Evolutionary conservation across 2,888 invertebrate genomes (phyloP).

Genomic region (Nebria brevicollis): DNA sequence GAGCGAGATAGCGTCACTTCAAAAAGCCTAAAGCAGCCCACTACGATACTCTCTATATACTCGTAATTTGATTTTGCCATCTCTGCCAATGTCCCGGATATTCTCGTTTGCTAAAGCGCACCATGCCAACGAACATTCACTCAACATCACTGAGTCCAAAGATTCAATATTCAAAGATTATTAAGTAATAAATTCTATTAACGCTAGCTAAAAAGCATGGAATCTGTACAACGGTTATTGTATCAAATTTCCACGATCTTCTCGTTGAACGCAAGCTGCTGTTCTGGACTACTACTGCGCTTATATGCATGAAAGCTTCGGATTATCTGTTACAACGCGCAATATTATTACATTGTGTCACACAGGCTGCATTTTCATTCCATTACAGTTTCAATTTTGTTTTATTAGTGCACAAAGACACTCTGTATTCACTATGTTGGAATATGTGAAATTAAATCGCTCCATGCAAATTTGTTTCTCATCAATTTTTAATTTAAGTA

Average conservation of each 20-base stretch:
- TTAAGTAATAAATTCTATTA: slow-evolving; percentile 42
- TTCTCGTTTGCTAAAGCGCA: not conserved
- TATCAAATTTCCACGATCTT: slow-evolving; percentile 7
- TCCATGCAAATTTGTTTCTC: not conserved
- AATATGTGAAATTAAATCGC: not conserved
- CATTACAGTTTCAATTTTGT: slow-evolving; percentile 12
- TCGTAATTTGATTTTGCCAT: slow-evolving; percentile 16
- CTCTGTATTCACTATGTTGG: not conserved
- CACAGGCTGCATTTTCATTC: slow-evolving; percentile 4
- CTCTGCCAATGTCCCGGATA: slow-evolving; percentile 15
- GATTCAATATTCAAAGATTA: slow-evolving; percentile 39
- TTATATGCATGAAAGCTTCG: slow-evolving; percentile 12
- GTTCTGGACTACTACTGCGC: slow-evolving; percentile 1
- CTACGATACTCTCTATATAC: slow-evolving; percentile 4
- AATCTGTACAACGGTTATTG: slow-evolving; percentile 15
- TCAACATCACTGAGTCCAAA: not conserved
- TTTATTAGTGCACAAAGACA: not conserved
- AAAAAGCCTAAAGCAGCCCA: not conserved
- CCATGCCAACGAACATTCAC: not conserved
- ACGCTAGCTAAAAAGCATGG: slow-evolving; percentile 34
- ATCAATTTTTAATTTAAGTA: not conserved
- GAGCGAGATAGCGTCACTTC: not conserved
- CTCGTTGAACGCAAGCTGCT: not conserved
- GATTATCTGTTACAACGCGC: slow-evolving; percentile 11
- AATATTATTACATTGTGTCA: not conserved